Conservation (phyloP, 2,888 invertebrate genomes). For the Epicampocera succincta region DNA sequence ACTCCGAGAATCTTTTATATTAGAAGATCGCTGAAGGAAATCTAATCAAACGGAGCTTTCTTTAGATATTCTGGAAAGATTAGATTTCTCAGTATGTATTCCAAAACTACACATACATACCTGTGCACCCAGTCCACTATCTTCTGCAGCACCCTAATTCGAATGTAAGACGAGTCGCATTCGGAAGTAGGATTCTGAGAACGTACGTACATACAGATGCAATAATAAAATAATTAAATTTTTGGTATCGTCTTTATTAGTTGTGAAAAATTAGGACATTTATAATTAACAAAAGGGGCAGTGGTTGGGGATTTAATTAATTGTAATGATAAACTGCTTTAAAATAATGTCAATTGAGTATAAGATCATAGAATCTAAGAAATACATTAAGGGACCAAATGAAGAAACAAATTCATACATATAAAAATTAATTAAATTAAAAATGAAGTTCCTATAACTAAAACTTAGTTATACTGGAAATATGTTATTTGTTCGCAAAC, state of each 20-base stretch:
- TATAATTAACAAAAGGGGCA: slow-evolving; percentile 53
- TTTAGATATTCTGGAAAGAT: too few species aligned
- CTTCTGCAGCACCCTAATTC: too few species aligned
- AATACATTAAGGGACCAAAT: background rate
- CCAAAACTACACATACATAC: too few species aligned
- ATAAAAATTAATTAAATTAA: slow-evolving; percentile 30
- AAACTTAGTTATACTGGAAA: slow-evolving; percentile 26
- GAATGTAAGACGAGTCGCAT: too few species aligned
- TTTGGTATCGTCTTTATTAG: slow-evolving; percentile 35
- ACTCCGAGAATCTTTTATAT: too few species aligned
- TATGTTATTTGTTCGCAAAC: slow-evolving; percentile 20
- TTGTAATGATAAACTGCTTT: background rate
- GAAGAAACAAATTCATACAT: slow-evolving; percentile 4
- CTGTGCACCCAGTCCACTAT: too few species aligned
- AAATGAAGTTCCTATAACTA: slow-evolving; percentile 23
- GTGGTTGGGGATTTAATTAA: slow-evolving; percentile 31
- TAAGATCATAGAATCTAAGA: slow-evolving; percentile 31
- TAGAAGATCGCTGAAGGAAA: too few species aligned
- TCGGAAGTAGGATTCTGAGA: too few species aligned
- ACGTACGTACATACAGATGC: too few species aligned
- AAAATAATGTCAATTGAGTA: slow-evolving; percentile 13
- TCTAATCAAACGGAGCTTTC: too few species aligned
- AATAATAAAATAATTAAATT: background rate
- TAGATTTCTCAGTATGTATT: too few species aligned
- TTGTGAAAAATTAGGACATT: slow-evolving; percentile 28